Percentiles rank a stretch among this genome's conserved stretches.
Conservation (phyloP, 2,113 vertebrate genomes). For the Calidris pugnax region DNA sequence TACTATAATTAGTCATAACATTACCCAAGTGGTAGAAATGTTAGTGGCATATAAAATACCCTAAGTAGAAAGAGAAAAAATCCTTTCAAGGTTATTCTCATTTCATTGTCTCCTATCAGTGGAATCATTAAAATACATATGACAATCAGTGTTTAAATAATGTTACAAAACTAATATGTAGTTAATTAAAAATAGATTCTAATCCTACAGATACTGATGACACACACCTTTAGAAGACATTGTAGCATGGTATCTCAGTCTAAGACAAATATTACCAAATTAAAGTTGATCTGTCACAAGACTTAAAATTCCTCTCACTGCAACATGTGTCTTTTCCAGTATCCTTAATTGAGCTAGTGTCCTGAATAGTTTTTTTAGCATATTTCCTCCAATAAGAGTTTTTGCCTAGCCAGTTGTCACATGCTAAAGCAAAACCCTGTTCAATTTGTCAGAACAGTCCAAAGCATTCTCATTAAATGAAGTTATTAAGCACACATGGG, state of each 20-base stretch:
- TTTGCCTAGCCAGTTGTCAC: neutral
- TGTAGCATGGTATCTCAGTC: neutral
- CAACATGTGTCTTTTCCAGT: neutral
- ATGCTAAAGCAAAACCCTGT: neutral
- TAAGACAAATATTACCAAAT: neutral
- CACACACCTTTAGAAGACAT: neutral
- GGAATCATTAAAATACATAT: neutral
- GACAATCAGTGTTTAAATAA: conserved; percentile 2
- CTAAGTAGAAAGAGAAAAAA: neutral
- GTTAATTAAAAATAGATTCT: conserved; percentile 8
- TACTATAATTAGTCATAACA: neutral
- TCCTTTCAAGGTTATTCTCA: neutral
- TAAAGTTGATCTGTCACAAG: neutral
- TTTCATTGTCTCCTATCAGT: neutral
- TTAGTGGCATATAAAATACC: neutral
- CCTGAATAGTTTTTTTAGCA: neutral
- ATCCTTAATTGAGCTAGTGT: neutral
- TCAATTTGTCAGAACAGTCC: neutral
- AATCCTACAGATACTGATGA: neutral
- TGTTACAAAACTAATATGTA: neutral
- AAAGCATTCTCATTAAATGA: neutral
- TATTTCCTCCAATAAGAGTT: neutral
- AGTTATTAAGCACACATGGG: neutral
- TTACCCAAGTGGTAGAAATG: neutral
- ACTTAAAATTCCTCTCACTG: neutral